phyloP scores from a whole-genome alignment of 2,113 vertebrate species.

The Engraulis encrasicolus region DNA sequence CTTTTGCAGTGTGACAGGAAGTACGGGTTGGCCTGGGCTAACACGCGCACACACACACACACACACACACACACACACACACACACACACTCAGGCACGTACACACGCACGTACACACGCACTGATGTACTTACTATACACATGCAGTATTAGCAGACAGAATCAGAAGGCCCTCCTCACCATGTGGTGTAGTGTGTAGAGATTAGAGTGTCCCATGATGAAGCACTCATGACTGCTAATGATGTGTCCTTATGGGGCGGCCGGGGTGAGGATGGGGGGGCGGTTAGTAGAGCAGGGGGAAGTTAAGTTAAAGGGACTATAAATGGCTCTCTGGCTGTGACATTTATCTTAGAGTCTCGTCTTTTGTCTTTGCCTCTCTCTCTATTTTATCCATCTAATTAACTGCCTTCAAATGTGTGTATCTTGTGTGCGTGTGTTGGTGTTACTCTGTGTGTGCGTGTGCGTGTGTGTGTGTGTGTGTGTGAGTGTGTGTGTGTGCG shows the following conservation, averaged over 20 bases:
- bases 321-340: too few relatives aligned
- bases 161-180: neutral
- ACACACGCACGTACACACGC: neutral
- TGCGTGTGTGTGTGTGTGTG: conserved; percentile 1
- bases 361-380: too few relatives aligned
- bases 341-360: too few relatives aligned
- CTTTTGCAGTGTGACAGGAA: too few relatives aligned
- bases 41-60: neutral
- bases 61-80: neutral
- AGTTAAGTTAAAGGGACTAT: too few relatives aligned
- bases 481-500: neutral
- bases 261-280: neutral
- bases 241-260: neutral
- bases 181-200: conserved; percentile 37
- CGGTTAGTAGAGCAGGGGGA: too few relatives aligned
- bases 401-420: neutral
- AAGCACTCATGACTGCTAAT: neutral
- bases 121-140: too few relatives aligned
- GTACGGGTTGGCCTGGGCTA: too few relatives aligned
- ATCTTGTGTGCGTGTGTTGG: neutral
- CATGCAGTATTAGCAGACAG: neutral
- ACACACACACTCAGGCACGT: neutral
- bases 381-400: too few relatives aligned
- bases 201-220: conserved; percentile 8
- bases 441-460: too few relatives aligned